Evolutionary conservation across 2,888 invertebrate genomes (phyloP).

Genomic region (Augiades crinisus): DNA sequence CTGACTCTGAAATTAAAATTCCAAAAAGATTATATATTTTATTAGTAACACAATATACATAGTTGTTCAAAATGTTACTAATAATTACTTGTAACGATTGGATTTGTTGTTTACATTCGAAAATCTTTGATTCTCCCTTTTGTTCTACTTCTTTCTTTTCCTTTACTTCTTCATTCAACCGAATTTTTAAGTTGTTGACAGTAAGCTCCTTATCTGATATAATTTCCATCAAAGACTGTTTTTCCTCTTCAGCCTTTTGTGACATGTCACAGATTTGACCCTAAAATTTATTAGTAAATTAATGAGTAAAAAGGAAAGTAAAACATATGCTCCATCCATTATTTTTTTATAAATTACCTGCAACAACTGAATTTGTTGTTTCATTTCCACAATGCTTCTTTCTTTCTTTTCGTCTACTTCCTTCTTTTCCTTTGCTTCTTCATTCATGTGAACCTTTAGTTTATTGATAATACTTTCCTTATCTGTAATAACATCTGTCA

Average conservation of each 20-base stretch:
- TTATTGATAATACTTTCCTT: not conserved
- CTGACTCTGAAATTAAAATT: too few relatives aligned
- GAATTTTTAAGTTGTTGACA: conserved; percentile 57
- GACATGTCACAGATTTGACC: conserved; percentile 46
- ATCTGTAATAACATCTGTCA: not conserved
- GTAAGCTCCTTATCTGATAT: conserved; percentile 54
- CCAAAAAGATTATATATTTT: too few relatives aligned
- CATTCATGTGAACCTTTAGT: not conserved
- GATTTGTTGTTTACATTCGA: not conserved
- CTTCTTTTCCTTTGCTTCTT: not conserved
- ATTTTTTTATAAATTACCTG: not conserved
- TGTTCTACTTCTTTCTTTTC: conserved; percentile 50
- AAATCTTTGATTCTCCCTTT: not conserved
- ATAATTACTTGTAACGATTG: not conserved
- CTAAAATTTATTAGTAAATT: conserved; percentile 34
- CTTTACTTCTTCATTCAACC: conserved; percentile 62
- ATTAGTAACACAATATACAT: too few relatives aligned
- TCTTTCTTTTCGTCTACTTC: too few relatives aligned
- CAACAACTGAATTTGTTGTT: not conserved
- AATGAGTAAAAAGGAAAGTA: not conserved
- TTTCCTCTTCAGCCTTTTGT: conserved; percentile 48
- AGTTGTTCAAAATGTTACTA: too few relatives aligned
- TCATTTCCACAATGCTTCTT: not conserved
- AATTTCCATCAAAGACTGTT: conserved; percentile 40
- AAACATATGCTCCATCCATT: not conserved